A percentile compares a stretch with the other conserved stretches of the same genome.
Conservation (phyloP, 1,140 invertebrate species). For the Drosophila nikananu region DNA sequence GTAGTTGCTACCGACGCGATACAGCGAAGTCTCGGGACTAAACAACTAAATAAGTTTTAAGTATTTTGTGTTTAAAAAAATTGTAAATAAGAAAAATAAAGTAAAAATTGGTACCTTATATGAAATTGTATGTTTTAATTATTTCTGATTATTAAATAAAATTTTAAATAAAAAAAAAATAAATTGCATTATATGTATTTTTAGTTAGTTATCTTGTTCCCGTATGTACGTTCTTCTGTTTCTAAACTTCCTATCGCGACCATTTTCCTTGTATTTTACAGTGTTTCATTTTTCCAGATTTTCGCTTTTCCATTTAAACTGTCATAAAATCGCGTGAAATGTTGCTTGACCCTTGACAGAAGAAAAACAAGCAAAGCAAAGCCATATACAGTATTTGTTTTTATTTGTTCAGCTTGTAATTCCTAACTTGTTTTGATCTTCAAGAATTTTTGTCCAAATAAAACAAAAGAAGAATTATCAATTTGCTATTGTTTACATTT, state of each 20-base stretch:
- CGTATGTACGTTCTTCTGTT: no score
- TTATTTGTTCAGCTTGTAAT: conserved; percentile 9
- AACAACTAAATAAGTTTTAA: neutral
- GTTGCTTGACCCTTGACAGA: conserved; percentile 10
- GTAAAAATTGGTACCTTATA: neutral
- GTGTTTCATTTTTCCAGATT: neutral
- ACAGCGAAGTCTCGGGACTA: conserved; percentile 6
- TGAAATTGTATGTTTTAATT: neutral
- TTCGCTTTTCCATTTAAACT: neutral
- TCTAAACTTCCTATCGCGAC: neutral
- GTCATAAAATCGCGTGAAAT: conserved; percentile 24
- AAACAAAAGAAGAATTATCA: conserved; percentile 48
- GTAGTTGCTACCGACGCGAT: neutral
- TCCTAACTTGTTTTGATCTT: conserved; percentile 11
- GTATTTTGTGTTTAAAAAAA: neutral
- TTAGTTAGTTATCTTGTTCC: neutral
- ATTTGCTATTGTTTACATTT: conserved; percentile 64
- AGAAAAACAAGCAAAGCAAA: conserved; percentile 3
- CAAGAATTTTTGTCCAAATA: neutral
- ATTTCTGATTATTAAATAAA: neutral
- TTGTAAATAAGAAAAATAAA: neutral
- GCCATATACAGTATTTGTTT: conserved; percentile 4
- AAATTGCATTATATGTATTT: no score
- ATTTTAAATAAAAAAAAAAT: no score
- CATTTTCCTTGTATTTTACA: neutral